Conservation (phyloP, 37 sponge, comb jelly and placozoan species). For the Bolinopsis microptera region DNA sequence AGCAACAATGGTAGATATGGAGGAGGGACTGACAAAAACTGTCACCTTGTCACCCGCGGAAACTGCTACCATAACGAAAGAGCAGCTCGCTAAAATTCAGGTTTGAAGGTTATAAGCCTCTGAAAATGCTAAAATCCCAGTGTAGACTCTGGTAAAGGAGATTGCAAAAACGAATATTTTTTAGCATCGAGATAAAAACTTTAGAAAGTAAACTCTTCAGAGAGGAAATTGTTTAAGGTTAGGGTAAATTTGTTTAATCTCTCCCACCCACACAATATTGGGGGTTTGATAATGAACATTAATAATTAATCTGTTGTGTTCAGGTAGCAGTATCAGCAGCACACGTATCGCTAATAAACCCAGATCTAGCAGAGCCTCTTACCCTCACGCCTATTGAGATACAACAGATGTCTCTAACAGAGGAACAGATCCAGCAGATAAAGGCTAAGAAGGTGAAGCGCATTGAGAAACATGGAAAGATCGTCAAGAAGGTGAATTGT, state of each 20-base stretch:
- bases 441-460: conserved; percentile 57
- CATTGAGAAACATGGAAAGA: conserved; percentile 50
- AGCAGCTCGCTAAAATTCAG: conserved; percentile 60
- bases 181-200: no score
- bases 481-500: background rate
- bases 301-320: no score
- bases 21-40: conserved; percentile 51
- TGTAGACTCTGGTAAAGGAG: no score
- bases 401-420: conserved; percentile 36
- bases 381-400: conserved; percentile 45
- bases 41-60: conserved; percentile 40
- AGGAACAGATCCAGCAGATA: conserved; percentile 5
- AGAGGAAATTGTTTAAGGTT: no score
- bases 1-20: conserved; percentile 51
- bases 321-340: conserved; percentile 38
- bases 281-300: no score
- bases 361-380: conserved; percentile 1
- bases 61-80: conserved; percentile 27
- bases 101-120: background rate
- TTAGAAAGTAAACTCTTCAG: no score
- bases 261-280: no score
- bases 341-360: background rate
- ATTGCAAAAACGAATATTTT: no score
- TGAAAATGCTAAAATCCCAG: no score
- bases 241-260: no score